Evolutionary conservation across 2,888 invertebrate genomes (phyloP).

Genomic region (Theretra japonica): DNA sequence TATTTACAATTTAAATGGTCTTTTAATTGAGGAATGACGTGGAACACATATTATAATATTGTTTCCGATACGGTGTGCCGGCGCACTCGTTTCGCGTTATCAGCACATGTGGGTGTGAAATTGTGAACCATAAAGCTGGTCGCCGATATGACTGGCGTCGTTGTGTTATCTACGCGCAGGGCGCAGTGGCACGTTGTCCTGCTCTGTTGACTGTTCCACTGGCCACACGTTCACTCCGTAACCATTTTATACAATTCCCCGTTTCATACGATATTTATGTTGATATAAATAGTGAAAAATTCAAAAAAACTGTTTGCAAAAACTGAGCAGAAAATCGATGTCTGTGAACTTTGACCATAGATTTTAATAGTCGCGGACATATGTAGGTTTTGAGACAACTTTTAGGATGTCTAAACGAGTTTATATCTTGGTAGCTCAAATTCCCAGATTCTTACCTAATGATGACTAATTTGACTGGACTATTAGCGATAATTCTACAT

Average conservation of each 20-base stretch:
- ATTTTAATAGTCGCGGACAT: no score
- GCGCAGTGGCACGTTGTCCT: constrained; percentile 40
- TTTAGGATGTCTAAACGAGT: neutral
- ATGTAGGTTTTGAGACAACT: no score
- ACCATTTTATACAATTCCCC: neutral
- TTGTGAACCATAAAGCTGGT: constrained; percentile 50
- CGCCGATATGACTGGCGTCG: constrained; percentile 47
- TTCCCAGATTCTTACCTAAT: no score
- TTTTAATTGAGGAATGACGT: neutral
- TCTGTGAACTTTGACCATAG: no score
- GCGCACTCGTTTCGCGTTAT: constrained; percentile 42
- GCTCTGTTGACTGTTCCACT: constrained; percentile 35
- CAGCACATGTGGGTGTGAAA: constrained; percentile 51
- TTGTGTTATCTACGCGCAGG: constrained; percentile 43
- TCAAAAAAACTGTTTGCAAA: no score
- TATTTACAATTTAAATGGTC: neutral
- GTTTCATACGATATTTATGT: no score
- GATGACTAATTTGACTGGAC: no score
- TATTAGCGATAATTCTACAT: constrained; percentile 36
- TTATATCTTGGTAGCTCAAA: neutral
- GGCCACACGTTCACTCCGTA: neutral
- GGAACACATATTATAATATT: constrained; percentile 29
- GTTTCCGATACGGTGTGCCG: constrained; percentile 33
- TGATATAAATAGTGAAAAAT: no score
- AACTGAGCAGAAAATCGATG: no score